Evolutionary conservation across 2,888 invertebrate genomes (phyloP).

Genomic region (Serrognathus titanus): DNA sequence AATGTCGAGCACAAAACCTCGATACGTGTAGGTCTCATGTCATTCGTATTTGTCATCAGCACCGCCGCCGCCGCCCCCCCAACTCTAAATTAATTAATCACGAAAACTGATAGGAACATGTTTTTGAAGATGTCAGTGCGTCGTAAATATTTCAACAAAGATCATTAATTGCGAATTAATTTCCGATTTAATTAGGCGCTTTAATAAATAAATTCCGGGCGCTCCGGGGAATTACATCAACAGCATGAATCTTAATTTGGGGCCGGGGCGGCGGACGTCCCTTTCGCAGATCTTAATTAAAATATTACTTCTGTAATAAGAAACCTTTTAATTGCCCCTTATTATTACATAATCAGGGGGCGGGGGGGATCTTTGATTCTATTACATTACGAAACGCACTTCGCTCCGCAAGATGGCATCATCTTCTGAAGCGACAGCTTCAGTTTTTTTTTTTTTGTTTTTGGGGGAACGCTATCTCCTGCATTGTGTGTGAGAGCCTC

Average conservation of each 20-base stretch:
- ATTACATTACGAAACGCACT: background rate
- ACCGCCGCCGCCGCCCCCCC: no score
- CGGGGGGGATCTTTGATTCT: background rate
- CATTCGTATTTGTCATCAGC: no score
- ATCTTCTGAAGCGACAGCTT: constrained; percentile 21
- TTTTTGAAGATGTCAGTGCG: no score
- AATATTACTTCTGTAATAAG: constrained; percentile 4
- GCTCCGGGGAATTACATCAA: background rate
- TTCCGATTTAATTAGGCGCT: no score
- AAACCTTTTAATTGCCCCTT: background rate
- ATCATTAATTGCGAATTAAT: no score
- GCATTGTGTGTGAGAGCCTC: constrained; percentile 32
- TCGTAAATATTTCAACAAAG: no score
- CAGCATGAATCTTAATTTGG: background rate
- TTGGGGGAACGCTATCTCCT: constrained; percentile 28
- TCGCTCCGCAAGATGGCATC: background rate
- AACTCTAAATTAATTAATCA: no score
- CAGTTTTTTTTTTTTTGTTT: constrained; percentile 34
- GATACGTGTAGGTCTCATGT: no score
- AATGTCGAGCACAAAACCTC: no score
- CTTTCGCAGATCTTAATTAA: constrained; percentile 1
- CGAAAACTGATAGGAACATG: no score
- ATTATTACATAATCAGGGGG: background rate
- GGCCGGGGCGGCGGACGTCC: background rate
- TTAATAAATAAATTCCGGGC: background rate